Conservation (phyloP, 37 sponge, comb jelly and placozoan genomes). For the Spongilla lacustris region DNA sequence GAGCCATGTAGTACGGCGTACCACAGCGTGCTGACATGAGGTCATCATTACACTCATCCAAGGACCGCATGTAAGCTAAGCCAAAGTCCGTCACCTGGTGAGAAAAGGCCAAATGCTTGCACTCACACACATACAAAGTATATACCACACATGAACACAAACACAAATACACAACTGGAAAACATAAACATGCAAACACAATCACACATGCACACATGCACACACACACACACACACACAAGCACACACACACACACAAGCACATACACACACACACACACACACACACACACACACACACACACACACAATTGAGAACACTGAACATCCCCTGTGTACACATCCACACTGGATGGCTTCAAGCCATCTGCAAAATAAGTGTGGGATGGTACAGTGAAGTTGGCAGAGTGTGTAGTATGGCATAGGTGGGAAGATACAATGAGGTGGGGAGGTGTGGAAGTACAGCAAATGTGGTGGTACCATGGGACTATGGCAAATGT, state of each 20-base stretch:
- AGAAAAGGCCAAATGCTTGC: background rate
- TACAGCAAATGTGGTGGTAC: too few species aligned
- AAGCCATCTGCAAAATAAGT: too few species aligned
- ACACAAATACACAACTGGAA: background rate
- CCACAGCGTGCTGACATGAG: conserved; percentile 87
- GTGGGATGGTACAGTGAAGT: too few species aligned
- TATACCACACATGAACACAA: background rate
- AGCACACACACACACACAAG: too few species aligned
- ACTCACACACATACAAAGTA: background rate
- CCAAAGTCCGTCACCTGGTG: conserved; percentile 94
- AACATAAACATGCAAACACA: too few species aligned
- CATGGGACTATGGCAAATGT: too few species aligned
- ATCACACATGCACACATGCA: background rate
- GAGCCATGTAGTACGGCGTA: conserved; percentile 95
- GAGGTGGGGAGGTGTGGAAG: too few species aligned
- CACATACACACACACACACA: too few species aligned
- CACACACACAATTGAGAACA: background rate
- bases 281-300: too few species aligned
- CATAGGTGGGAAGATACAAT: too few species aligned
- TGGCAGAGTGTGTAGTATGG: too few species aligned
- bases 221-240: background rate
- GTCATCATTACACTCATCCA: conserved; percentile 61
- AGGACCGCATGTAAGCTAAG: conserved; percentile 68
- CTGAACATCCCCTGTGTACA: background rate
- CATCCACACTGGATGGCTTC: too few species aligned